Base-by-base conservation (phyloP, 2,888 invertebrate species). In the Elysia crispata region DNA sequence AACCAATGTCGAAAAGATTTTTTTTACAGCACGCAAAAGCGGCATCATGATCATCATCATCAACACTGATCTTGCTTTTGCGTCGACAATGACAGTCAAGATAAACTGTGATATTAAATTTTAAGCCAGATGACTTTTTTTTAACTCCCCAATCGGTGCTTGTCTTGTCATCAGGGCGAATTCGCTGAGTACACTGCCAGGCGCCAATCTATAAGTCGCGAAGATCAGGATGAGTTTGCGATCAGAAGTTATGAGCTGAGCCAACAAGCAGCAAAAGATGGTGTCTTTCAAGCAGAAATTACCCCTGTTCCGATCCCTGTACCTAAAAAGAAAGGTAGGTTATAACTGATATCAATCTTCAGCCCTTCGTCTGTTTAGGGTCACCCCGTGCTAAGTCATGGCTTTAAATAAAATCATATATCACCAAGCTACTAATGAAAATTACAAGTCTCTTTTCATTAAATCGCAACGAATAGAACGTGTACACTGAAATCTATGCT, bases 101-200 rank as follows among this genome's bases (percentile, higher is more conserved):
- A n/a, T n/a, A n/a, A n/a, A n/a, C 11, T 41, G 5, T 41, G 11
- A 41, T 11, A 41, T 41, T 41, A 41, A 6, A 41, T 41, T n/a
- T 41, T 11, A 41, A 41, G 41, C 41, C 11, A 41, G 11, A 41
- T 41, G 11, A 41, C 41, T 41, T 41, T 41, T 41, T 41, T 41
- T 41, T 41, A 41, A 41, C 11, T 41, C 3, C 11, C 41, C 11
- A 6, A 6, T 11, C 57, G 50, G 15, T 41, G n/a, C 15, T 3
- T 60, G 25, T 83, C n/a, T 54, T 50, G 20, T 57, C 73, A 66
- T 8, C 82, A 93, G 93, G 99, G 99, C 0, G 96, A 96, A 89
- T 99, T 99, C 93, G 99, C 97, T 1, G 99, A 99, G 92, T 98
- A 97, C 89, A 98, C 98, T 8, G 98, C 98, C 0, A 97, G 97